Evolutionary conservation across 1,140 invertebrate genomes (phyloP).

Genomic region (Bombus waltoni): DNA sequence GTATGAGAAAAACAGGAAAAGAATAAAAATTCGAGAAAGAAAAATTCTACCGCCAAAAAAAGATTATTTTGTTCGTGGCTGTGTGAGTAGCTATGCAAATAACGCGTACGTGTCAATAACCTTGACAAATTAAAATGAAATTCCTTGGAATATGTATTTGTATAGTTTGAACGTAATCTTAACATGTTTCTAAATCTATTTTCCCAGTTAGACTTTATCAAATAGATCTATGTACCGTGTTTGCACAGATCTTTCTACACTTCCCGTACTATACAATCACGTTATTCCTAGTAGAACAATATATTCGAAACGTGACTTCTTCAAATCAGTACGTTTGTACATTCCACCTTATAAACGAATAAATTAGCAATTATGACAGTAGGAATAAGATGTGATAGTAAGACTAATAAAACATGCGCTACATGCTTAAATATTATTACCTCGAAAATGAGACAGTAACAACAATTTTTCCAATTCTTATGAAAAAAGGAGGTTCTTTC

Average conservation of each 20-base stretch:
- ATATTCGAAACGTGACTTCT: background rate
- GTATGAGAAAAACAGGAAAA: background rate
- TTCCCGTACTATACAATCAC: background rate
- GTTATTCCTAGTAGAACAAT: too few relatives aligned
- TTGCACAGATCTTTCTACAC: background rate
- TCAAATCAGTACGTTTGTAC: background rate
- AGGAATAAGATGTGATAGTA: too few relatives aligned
- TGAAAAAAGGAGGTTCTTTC: background rate
- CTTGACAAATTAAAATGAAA: conserved; percentile 12
- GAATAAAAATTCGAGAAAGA: background rate
- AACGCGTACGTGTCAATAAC: background rate
- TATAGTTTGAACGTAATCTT: background rate
- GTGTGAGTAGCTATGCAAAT: background rate
- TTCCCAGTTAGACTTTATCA: background rate
- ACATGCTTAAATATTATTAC: too few relatives aligned
- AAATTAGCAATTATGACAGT: background rate
- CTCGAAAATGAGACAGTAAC: too few relatives aligned
- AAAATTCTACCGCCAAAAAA: background rate
- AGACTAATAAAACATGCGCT: too few relatives aligned
- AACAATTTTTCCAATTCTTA: too few relatives aligned
- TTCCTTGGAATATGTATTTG: background rate
- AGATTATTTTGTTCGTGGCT: background rate
- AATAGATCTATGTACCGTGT: background rate
- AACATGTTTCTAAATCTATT: background rate
- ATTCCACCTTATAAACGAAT: too few relatives aligned